These are phyloP conservation scores for Isaurus tuberculatus DNA, from an alignment of 92 coral and sea anemone species.

Conservation along the genomic window DNA sequence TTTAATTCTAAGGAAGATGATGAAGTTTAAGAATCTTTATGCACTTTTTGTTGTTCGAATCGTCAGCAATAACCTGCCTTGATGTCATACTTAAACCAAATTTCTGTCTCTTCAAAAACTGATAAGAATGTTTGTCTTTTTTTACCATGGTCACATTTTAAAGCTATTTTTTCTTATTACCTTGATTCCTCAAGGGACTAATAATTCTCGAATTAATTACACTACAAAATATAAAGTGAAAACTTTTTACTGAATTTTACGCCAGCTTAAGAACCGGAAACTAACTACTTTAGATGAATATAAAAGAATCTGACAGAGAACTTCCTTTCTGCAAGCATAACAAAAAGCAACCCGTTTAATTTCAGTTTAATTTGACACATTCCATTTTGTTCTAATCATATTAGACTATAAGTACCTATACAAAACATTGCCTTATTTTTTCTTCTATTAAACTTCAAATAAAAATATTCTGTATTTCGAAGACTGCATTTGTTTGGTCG, in stretches of 20 bases:
- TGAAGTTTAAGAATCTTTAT: neutral
- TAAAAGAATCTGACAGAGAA: neutral
- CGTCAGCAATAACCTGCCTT: neutral
- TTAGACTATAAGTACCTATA: conserved; percentile 18
- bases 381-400: conserved; percentile 29
- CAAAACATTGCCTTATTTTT: conserved; percentile 23
- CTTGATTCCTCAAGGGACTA: conserved; percentile 35
- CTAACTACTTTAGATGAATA: neutral
- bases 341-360: conserved; percentile 42
- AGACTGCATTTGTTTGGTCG: conserved; percentile 36
- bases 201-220: conserved; percentile 10
- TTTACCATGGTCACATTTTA: neutral
- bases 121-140: neutral
- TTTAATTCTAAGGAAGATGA: neutral
- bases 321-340: conserved; percentile 28
- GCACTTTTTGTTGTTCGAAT: neutral
- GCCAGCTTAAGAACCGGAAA: conserved; percentile 26
- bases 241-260: neutral
- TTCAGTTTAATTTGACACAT: conserved; percentile 43
- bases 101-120: neutral
- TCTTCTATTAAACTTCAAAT: conserved; percentile 28
- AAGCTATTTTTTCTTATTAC: conserved; percentile 9
- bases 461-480: conserved; percentile 28
- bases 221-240: conserved; percentile 1
- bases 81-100: neutral